phyloP scores from a whole-genome alignment of 53 echinoderm and acorn worm genomes.

The Paelopatides confundens region DNA sequence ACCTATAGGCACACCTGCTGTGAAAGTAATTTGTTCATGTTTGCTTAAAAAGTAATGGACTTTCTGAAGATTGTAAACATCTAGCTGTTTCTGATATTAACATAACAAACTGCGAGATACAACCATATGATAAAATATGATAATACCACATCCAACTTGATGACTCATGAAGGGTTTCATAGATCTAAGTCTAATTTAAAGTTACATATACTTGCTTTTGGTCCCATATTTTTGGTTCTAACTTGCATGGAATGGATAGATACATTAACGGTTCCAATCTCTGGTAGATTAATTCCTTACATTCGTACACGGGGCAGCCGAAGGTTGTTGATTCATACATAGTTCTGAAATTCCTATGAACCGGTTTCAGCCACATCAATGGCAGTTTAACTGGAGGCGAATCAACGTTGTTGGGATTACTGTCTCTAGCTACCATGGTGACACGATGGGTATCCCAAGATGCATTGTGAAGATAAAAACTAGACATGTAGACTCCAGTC shows the following conservation, averaged over 20 bases:
- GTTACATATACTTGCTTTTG: conserved; percentile 76
- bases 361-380: conserved; percentile 79
- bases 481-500: conserved; percentile 72
- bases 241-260: conserved; percentile 70
- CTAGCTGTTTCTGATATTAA: no score
- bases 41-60: no score
- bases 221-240: conserved; percentile 65
- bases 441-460: conserved; percentile 53
- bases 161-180: no score
- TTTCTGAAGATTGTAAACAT: no score
- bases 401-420: neutral
- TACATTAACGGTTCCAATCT: conserved; percentile 47
- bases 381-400: conserved; percentile 57
- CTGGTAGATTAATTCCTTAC: neutral
- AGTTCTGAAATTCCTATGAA: neutral
- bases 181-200: neutral
- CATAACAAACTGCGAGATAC: no score
- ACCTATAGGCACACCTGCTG: no score
- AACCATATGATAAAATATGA: no score
- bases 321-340: neutral
- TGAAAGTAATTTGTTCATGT: no score
- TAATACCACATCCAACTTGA: no score
- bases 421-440: conserved; percentile 19
- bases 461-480: conserved; percentile 83
- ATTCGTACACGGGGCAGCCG: conserved; percentile 45